Percentiles rank a stretch among this genome's conserved stretches.
These are phyloP conservation scores for Ptilodon capucinus DNA, from an alignment of 2,888 invertebrate species.

Conservation along the genomic window DNA sequence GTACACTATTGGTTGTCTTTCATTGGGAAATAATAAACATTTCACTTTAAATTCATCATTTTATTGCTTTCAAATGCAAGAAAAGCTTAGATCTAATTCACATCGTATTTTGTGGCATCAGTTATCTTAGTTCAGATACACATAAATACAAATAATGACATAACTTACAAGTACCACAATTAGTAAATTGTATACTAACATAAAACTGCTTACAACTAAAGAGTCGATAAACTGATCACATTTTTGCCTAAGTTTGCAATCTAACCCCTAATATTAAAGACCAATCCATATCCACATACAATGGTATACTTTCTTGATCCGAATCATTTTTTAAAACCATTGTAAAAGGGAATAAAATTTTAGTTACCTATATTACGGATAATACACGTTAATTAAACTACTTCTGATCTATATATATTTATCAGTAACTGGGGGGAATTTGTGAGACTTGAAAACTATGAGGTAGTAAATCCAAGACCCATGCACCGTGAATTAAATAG, in stretches of 20 bases:
- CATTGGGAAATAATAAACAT: neutral
- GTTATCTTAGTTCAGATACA: slow-evolving; percentile 5
- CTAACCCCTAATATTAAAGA: no score
- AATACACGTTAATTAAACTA: no score
- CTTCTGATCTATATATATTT: neutral
- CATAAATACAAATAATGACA: slow-evolving; percentile 5
- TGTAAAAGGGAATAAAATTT: no score
- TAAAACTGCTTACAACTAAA: slow-evolving; percentile 4
- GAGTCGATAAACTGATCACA: neutral
- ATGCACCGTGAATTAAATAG: no score
- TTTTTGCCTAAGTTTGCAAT: no score
- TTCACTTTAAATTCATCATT: slow-evolving; percentile 11
- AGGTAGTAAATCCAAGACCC: neutral
- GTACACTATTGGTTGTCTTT: neutral
- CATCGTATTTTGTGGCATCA: neutral
- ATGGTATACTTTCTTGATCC: no score
- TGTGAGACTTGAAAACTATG: neutral
- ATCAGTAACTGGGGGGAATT: slow-evolving; percentile 1
- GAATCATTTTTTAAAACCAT: no score
- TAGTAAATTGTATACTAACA: slow-evolving; percentile 4
- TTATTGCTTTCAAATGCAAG: slow-evolving; percentile 28
- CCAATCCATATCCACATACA: no score
- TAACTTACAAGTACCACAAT: slow-evolving; percentile 6
- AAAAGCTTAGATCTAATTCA: slow-evolving; percentile 22
- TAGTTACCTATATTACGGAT: no score